Evolutionary conservation across 1,140 invertebrate species (phyloP).

Genomic region (Mamestra configurata): DNA sequence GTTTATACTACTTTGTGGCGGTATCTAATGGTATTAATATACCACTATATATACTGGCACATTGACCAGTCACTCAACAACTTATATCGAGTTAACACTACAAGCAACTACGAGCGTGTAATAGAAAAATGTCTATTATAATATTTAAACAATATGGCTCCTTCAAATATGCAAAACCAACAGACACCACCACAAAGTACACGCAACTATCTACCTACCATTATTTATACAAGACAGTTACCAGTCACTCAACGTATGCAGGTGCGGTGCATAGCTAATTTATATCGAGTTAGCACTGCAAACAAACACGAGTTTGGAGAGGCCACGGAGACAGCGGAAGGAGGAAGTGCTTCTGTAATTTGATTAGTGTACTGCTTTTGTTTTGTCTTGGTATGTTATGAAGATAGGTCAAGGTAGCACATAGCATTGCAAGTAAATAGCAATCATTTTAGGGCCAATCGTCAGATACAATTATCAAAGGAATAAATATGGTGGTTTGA

Average conservation of each 20-base stretch:
- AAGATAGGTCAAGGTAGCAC: too few species aligned
- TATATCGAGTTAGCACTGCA: conserved; percentile 12
- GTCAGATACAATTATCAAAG: too few species aligned
- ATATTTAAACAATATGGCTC: too few species aligned
- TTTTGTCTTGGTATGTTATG: background rate
- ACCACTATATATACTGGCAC: background rate
- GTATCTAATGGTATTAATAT: too few species aligned
- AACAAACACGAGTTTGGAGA: conserved; percentile 1
- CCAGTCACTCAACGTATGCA: conserved; percentile 1
- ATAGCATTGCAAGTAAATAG: too few species aligned
- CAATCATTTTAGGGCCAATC: too few species aligned
- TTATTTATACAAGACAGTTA: background rate
- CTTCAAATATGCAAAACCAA: background rate
- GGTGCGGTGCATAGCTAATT: background rate
- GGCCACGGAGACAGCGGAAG: background rate
- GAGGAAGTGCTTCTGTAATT: background rate
- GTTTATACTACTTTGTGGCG: too few species aligned
- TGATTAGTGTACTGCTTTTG: background rate
- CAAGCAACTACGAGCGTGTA: background rate
- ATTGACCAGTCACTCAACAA: background rate
- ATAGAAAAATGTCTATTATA: too few species aligned
- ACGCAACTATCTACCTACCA: too few species aligned
- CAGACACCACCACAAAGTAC: background rate
- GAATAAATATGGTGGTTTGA: too few species aligned
- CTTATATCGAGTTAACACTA: conserved; percentile 12